Evolutionary conservation across 2,888 invertebrate species (phyloP).

Genomic region (Dendrolimus pini): DNA sequence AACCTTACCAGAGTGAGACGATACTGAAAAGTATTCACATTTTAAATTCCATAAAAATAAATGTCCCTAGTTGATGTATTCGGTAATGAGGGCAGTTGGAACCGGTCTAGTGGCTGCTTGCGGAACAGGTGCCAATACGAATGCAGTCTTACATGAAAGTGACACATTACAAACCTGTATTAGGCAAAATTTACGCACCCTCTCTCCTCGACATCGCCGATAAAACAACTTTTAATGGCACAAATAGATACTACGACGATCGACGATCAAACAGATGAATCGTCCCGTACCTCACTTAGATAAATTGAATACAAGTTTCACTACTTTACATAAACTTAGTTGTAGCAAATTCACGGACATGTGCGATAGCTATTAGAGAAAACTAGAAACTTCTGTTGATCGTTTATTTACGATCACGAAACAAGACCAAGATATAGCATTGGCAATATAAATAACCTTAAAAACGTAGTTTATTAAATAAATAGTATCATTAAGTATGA

Average conservation of each 20-base stretch:
- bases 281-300: constrained; percentile 29
- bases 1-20: too few relatives aligned
- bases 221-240: constrained; percentile 52
- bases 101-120: constrained; percentile 32
- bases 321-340: constrained; percentile 36
- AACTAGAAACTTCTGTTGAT: background rate
- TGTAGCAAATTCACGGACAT: constrained; percentile 22
- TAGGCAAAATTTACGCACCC: constrained; percentile 54
- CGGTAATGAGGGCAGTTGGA: constrained; percentile 4
- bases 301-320: constrained; percentile 37
- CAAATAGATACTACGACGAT: constrained; percentile 55
- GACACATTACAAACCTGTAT: constrained; percentile 53
- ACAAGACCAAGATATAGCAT: too few relatives aligned
- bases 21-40: too few relatives aligned
- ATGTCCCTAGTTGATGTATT: too few relatives aligned
- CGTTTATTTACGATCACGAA: background rate
- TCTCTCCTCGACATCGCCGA: constrained; percentile 29
- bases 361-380: background rate
- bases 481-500: too few relatives aligned
- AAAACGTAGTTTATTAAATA: too few relatives aligned
- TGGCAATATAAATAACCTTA: too few relatives aligned
- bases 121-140: constrained; percentile 43
- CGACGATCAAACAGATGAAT: constrained; percentile 53
- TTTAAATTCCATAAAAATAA: too few relatives aligned
- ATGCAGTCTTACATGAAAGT: constrained; percentile 42